Evolutionary conservation across 2,113 vertebrate genomes (phyloP).

Genomic region (Taurulus bubalis): DNA sequence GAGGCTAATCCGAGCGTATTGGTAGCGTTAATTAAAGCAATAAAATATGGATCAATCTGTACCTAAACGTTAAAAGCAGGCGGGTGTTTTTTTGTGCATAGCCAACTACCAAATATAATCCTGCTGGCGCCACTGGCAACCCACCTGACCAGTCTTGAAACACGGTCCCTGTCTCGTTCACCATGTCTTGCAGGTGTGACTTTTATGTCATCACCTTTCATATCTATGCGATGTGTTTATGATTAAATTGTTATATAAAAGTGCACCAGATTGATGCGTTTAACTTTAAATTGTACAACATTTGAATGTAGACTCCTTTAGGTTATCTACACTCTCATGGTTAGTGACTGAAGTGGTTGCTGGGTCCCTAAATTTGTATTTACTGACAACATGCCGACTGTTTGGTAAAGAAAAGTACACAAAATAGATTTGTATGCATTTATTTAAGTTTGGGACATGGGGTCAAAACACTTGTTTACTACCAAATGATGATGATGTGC

Average conservation of each 20-base stretch:
- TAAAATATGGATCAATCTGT: too few species aligned
- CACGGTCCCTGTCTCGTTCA: too few species aligned
- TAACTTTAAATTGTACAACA: too few species aligned
- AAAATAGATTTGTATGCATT: neutral
- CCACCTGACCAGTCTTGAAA: neutral
- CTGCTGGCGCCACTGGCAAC: too few species aligned
- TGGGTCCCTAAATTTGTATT: too few species aligned
- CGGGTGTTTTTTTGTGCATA: too few species aligned
- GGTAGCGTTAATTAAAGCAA: too few species aligned
- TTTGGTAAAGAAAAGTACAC: neutral
- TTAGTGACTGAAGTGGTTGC: neutral
- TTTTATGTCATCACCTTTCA: neutral
- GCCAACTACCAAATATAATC: too few species aligned
- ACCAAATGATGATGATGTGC: neutral
- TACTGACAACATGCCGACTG: too few species aligned
- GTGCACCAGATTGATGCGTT: neutral
- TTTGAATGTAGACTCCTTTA: neutral
- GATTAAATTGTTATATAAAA: neutral
- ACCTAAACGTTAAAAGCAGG: too few species aligned
- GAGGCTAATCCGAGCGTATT: too few species aligned
- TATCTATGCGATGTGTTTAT: neutral
- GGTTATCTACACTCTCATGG: neutral
- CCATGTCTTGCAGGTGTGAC: neutral
- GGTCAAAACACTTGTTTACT: neutral
- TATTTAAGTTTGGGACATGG: neutral